These are phyloP conservation scores for Diacarnus erythraeanus DNA, from an alignment of 37 sponge, comb jelly and placozoan species.

Conservation along the genomic window DNA sequence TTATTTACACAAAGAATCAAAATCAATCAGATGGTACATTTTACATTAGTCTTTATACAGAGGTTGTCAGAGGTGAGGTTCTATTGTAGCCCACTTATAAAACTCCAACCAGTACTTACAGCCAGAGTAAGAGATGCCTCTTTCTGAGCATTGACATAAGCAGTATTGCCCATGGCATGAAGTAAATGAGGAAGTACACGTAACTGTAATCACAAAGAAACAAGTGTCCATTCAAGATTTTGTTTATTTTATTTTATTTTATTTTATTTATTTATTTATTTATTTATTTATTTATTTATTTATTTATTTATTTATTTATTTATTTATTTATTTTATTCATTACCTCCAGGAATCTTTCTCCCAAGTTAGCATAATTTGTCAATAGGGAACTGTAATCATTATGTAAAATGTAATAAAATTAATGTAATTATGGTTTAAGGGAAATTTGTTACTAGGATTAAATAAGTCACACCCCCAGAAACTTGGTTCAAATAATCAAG, in stretches of 20 bases:
- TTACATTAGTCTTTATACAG: too few species aligned
- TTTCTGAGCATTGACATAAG: slow-evolving; percentile 78
- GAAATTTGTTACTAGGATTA: neutral
- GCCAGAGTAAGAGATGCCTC: slow-evolving; percentile 82
- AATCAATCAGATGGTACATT: too few species aligned
- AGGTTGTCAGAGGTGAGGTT: neutral
- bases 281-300: too few species aligned
- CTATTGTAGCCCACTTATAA: neutral
- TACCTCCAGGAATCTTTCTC: slow-evolving; percentile 15
- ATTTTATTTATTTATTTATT: too few species aligned
- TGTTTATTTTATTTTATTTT: too few species aligned
- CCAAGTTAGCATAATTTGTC: neutral
- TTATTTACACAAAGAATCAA: too few species aligned
- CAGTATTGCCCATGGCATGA: slow-evolving; percentile 78
- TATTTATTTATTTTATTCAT: neutral
- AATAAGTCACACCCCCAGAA: neutral
- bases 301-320: too few species aligned
- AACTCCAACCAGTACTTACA: slow-evolving; percentile 24
- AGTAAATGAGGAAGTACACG: slow-evolving; percentile 74
- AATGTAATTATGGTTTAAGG: neutral
- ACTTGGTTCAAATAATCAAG: too few species aligned
- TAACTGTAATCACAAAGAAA: slow-evolving; percentile 35
- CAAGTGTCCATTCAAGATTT: neutral
- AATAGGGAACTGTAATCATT: neutral
- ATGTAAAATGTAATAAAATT: too few species aligned